A percentile compares a stretch with the other conserved stretches of the same genome.
Conservation (phyloP, 2,113 vertebrate genomes). For the Macquaria australasica region DNA sequence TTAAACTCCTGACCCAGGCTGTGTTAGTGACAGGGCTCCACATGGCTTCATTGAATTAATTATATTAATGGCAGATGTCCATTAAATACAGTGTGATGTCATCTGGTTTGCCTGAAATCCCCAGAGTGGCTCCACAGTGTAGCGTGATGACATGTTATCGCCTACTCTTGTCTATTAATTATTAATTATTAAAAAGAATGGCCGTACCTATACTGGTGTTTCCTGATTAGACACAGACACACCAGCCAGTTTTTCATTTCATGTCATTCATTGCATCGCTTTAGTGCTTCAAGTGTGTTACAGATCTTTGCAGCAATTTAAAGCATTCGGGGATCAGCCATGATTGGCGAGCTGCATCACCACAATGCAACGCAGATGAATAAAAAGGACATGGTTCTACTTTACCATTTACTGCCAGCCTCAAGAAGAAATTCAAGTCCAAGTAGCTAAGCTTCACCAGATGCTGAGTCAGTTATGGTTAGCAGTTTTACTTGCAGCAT, state of each 20-base stretch:
- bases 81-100: constrained; percentile 6
- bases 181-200: not conserved
- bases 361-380: not conserved
- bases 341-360: not conserved
- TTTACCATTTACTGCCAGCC: no score
- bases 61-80: constrained; percentile 49
- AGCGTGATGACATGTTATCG: not conserved
- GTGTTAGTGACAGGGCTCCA: constrained; percentile 9
- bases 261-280: no score
- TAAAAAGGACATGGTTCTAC: not conserved
- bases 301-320: not conserved
- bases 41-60: constrained; percentile 45
- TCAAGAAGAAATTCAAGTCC: not conserved
- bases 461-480: not conserved
- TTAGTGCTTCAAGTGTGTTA: not conserved
- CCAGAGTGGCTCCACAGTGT: not conserved
- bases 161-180: not conserved
- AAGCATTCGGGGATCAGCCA: not conserved
- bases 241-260: no score
- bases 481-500: no score
- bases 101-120: constrained; percentile 2
- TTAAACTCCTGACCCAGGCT: constrained; percentile 17
- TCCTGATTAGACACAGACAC: not conserved
- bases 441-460: not conserved
- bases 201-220: not conserved